Evolutionary conservation across 1,140 invertebrate species (phyloP).

Genomic region (Vollenhovia emeryi): DNA sequence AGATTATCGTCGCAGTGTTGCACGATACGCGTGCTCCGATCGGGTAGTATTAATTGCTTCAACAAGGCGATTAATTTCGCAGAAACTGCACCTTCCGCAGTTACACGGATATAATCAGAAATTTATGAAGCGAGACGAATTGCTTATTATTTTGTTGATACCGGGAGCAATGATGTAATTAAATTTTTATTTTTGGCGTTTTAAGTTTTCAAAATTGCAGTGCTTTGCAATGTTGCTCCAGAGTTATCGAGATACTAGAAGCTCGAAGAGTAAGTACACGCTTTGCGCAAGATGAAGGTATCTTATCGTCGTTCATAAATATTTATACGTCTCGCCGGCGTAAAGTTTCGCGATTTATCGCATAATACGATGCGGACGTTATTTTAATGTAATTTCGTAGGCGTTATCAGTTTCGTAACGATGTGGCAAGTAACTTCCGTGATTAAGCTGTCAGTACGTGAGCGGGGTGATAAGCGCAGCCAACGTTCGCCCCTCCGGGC

Average conservation of each 20-base stretch:
- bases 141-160: constrained; percentile 3
- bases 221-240: not conserved
- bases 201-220: constrained; percentile 9
- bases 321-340: not conserved
- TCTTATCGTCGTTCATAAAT: not conserved
- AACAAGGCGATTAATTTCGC: constrained; percentile 8
- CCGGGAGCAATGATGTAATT: constrained; percentile 17
- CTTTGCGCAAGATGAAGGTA: not conserved
- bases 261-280: constrained; percentile 1
- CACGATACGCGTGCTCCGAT: not conserved
- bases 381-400: constrained; percentile 24
- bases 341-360: constrained; percentile 16
- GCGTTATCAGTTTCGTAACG: constrained; percentile 28
- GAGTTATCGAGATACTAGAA: not conserved
- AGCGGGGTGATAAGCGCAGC: not conserved
- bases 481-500: constrained; percentile 1
- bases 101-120: constrained; percentile 14
- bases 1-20: not conserved
- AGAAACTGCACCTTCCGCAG: constrained; percentile 7
- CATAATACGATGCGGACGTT: not conserved
- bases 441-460: constrained; percentile 44
- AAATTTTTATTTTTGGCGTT: not conserved
- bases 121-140: constrained; percentile 27
- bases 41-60: constrained; percentile 27
- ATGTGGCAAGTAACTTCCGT: constrained; percentile 28